Conservation (phyloP, 2,888 invertebrate genomes). For the Pyralis farinalis region DNA sequence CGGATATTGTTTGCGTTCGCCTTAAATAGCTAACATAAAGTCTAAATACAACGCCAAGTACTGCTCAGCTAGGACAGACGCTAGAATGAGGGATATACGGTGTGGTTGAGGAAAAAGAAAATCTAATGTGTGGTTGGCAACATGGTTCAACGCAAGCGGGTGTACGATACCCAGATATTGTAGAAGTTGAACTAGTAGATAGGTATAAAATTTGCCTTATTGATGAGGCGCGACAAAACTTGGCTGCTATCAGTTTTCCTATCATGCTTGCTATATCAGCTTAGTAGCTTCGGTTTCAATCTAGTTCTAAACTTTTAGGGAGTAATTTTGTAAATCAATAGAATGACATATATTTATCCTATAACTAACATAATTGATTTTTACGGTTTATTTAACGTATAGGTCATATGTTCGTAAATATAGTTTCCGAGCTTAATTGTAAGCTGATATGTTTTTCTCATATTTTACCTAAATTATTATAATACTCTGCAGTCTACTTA, state of each 20-base stretch:
- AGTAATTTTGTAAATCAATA: conserved; percentile 5
- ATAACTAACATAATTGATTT: too few species aligned
- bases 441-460: too few species aligned
- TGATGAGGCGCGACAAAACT: conserved; percentile 2
- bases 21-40: too few species aligned
- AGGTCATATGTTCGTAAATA: too few species aligned
- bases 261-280: neutral
- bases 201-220: conserved; percentile 11
- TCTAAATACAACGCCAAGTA: neutral
- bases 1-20: too few species aligned
- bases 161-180: neutral
- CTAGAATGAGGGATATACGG: neutral
- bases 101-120: too few species aligned
- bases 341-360: neutral
- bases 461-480: too few species aligned
- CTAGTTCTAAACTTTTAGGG: conserved; percentile 7
- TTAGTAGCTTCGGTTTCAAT: conserved; percentile 4
- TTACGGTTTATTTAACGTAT: too few species aligned
- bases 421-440: too few species aligned
- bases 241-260: neutral
- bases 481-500: too few species aligned
- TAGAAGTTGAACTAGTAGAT: conserved; percentile 4
- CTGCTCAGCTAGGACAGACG: neutral
- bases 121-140: too few species aligned
- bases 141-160: neutral